Evolutionary conservation across 1,140 invertebrate genomes (phyloP).

Genomic region (Drosophila mojavensis): DNA sequence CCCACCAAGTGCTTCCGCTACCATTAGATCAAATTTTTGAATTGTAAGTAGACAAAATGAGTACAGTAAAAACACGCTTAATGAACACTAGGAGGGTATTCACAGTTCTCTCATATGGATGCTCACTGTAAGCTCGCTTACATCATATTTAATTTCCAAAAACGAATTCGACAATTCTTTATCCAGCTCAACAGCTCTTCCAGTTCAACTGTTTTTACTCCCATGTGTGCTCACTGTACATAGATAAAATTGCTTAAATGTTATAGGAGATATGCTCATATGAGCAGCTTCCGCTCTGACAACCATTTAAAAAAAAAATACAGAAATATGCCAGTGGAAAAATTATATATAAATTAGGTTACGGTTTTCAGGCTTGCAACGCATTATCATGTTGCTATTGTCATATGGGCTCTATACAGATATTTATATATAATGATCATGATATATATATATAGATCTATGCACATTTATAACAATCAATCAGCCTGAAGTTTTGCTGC

Average conservation of each 20-base stretch:
- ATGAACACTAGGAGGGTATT: no score
- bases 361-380: slow-evolving; percentile 19
- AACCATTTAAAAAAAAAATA: slow-evolving; percentile 24
- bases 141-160: no score
- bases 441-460: slow-evolving; percentile 6
- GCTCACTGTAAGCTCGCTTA: no score
- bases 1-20: no score
- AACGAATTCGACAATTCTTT: no score
- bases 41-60: no score
- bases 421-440: not conserved
- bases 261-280: slow-evolving; percentile 70
- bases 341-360: slow-evolving; percentile 63
- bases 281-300: slow-evolving; percentile 72
- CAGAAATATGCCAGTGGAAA: slow-evolving; percentile 52
- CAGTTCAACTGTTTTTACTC: not conserved
- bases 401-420: slow-evolving; percentile 12
- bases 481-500: slow-evolving; percentile 11
- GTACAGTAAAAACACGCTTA: no score
- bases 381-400: slow-evolving; percentile 17
- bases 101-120: no score
- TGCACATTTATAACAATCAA: slow-evolving; percentile 20
- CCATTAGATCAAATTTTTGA: no score
- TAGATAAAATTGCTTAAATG: slow-evolving; percentile 21
- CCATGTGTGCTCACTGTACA: not conserved
- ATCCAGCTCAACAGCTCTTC: no score